Evolutionary conservation across 2,797 vertebrate genomes (phyloP), one percentile per base, ranked within the genome.

Genomic region (Sebastes minor): DNA sequence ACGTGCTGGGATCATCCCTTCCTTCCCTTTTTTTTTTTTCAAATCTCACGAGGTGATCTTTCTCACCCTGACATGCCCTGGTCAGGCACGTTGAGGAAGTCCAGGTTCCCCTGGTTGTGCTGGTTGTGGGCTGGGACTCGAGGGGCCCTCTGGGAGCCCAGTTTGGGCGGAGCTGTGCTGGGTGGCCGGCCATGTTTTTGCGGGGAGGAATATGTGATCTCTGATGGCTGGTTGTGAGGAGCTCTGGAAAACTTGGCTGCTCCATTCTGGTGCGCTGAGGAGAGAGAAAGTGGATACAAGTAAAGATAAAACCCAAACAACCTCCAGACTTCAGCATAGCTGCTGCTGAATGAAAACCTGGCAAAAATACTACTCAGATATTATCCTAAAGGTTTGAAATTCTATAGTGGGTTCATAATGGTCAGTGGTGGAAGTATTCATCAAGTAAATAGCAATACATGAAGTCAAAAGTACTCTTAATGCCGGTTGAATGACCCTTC

Each of bases 31-130:
- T 28, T 49, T n/a, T 14, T 33, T 64, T 28, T 52, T n/a, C n/a
- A 22, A 8, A 16, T 61, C 4, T 52, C n/a, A 53, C 1, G 4
- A 23, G 22, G 4, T 10, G 20, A 60, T 33, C 28, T 53, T n/a
- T 82, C 97, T 87, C 94, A 99, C 98, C 98, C 98, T 0, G 98
- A 98, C 93, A 97, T 95, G 5, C 98, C 98, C 92, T 98, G 96
- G 83, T 99, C 98, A 0, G 98, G 98, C 59, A 99, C 98, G 0
- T 95, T 98, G 70, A 99, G 98, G 93, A 99, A 99, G 89, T 99
- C 98, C 93, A 97, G 74, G 93, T 97, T 98, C 14, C 94, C 90
- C 14, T 95, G 91, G 0, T 94, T 95, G 0, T 92, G 87, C 56
- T 93, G 42, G 89, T 88, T 33, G 22, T 92, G 33, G 74, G 84